These are phyloP conservation scores for Catharus ustulatus DNA, from an alignment of 2,797 vertebrate genomes.

Conservation along the genomic window DNA sequence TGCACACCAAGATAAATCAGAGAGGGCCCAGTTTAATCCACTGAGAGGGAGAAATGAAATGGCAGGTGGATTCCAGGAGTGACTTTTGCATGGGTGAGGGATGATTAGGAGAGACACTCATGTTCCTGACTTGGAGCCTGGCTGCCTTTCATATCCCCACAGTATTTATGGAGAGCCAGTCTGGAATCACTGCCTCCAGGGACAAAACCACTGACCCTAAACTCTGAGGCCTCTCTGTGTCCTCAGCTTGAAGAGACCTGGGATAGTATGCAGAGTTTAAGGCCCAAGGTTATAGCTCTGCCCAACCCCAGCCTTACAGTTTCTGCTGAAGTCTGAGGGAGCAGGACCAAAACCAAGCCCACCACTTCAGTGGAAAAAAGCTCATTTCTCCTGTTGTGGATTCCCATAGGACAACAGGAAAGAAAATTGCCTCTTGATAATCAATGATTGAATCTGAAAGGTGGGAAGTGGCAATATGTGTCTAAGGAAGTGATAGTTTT, in stretches of 20 bases:
- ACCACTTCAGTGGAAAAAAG: neutral
- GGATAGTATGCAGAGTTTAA: neutral
- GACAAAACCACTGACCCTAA: neutral
- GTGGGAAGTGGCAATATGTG: neutral
- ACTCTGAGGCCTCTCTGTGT: neutral
- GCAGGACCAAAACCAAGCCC: neutral
- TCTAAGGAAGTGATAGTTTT: neutral
- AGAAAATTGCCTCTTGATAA: neutral
- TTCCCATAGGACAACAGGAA: neutral
- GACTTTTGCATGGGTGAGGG: neutral
- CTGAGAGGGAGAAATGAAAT: neutral
- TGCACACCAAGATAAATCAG: neutral
- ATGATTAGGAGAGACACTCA: neutral
- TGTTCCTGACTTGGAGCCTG: neutral
- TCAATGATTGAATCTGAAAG: neutral
- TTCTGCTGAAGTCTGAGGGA: neutral
- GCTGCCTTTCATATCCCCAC: neutral
- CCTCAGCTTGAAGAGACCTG: neutral
- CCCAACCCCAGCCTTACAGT: neutral
- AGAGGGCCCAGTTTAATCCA: neutral
- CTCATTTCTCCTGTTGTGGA: neutral
- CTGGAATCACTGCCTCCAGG: neutral
- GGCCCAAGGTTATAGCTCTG: neutral
- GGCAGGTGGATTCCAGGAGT: neutral
- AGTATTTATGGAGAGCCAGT: neutral